Conservation (phyloP, 1,140 invertebrate species). For the Chionoecetes opilio region DNA sequence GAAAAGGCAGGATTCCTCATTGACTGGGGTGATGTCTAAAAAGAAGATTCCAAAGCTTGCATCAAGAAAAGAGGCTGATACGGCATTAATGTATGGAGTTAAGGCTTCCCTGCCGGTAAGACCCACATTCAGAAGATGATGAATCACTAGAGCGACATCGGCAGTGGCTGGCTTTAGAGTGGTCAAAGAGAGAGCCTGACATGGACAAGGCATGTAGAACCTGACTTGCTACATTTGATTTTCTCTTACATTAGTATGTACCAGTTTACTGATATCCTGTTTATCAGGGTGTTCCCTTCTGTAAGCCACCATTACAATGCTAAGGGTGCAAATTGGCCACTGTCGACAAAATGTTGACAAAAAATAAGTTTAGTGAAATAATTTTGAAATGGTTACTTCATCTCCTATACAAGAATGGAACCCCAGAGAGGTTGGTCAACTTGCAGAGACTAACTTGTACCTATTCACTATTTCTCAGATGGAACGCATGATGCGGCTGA, state of each 20-base stretch:
- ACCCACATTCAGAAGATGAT: slow-evolving; percentile 36
- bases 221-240: background rate
- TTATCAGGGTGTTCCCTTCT: too few relatives aligned
- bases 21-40: background rate
- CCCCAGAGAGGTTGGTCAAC: background rate
- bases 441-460: background rate
- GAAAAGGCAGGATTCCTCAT: slow-evolving; percentile 29
- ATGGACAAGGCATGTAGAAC: background rate
- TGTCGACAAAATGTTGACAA: too few relatives aligned
- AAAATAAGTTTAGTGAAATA: too few relatives aligned
- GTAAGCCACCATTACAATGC: too few relatives aligned
- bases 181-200: background rate
- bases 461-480: background rate
- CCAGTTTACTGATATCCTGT: background rate
- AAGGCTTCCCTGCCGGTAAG: background rate
- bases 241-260: background rate
- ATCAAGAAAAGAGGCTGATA: background rate
- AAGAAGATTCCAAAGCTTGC: slow-evolving; percentile 9
- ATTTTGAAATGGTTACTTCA: too few relatives aligned
- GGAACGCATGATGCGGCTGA: background rate
- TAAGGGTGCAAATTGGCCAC: too few relatives aligned
- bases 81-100: background rate
- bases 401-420: background rate
- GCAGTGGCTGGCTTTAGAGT: background rate
- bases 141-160: background rate